A percentile compares a stretch with the other conserved stretches of the same genome.
Conservation (phyloP, 2,888 invertebrate species). For the Lottia scabra region DNA sequence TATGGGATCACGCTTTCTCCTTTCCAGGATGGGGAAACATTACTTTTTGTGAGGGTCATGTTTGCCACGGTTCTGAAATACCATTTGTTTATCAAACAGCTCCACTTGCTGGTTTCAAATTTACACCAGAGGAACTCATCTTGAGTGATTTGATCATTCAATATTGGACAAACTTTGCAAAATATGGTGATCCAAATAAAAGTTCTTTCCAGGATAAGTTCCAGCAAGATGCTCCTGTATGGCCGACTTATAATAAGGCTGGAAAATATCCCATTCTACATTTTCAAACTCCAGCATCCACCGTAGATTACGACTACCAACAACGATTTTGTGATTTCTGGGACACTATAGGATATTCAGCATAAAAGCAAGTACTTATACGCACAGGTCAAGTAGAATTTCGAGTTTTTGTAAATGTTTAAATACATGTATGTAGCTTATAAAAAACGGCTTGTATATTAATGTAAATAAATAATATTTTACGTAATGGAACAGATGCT, state of each 20-base stretch:
- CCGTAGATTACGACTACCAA: constrained; percentile 33
- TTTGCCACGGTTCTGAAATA: constrained; percentile 59
- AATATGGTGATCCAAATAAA: constrained; percentile 49
- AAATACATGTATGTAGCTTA: no score
- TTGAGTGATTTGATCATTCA: constrained; percentile 43
- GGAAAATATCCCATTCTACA: constrained; percentile 30
- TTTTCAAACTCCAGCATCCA: constrained; percentile 42
- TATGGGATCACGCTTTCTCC: constrained; percentile 50
- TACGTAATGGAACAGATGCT: no score
- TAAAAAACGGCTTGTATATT: no score
- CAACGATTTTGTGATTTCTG: constrained; percentile 51
- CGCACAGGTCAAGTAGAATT: no score
- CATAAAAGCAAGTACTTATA: constrained; percentile 17
- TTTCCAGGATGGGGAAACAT: constrained; percentile 50
- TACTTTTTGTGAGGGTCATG: constrained; percentile 51
- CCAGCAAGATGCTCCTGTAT: constrained; percentile 17
- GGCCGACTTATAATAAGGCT: constrained; percentile 42
- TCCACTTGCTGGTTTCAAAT: constrained; percentile 38
- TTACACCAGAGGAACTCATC: constrained; percentile 39
- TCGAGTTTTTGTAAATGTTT: no score
- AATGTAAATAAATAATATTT: no score
- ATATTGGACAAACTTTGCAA: constrained; percentile 64
- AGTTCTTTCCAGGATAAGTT: constrained; percentile 23
- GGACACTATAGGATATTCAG: constrained; percentile 53
- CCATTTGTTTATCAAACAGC: constrained; percentile 50